Evolutionary conservation across 2,797 vertebrate genomes (phyloP).

Genomic region (Chiroxiphia lanceolata): DNA sequence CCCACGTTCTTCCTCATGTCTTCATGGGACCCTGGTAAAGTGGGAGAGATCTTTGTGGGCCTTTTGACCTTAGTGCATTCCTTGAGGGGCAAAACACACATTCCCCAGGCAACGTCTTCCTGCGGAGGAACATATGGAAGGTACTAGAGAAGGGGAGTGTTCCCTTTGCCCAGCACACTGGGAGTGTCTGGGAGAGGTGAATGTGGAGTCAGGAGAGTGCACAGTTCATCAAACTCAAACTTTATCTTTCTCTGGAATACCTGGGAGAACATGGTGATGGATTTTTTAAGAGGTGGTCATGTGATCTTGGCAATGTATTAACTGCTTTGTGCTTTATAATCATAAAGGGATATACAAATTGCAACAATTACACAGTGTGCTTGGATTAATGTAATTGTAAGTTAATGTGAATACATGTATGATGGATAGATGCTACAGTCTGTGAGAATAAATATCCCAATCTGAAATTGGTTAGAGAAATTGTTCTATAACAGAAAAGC

Average conservation of each 20-base stretch:
- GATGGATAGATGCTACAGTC: not conserved
- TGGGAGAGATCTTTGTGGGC: not conserved
- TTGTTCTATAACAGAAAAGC: not conserved
- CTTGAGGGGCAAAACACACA: not conserved
- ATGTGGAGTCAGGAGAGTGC: not conserved
- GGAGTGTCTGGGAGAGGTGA: not conserved
- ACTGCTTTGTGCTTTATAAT: not conserved
- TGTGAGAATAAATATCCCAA: not conserved
- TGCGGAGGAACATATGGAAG: not conserved
- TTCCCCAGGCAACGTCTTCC: not conserved
- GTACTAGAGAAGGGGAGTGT: not conserved
- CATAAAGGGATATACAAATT: not conserved
- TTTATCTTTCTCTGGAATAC: not conserved
- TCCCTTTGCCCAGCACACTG: not conserved
- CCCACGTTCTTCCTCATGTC: not conserved
- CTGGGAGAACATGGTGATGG: rapidly evolving
- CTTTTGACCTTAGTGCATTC: not conserved
- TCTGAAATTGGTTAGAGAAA: not conserved
- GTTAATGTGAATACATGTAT: not conserved
- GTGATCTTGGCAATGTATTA: not conserved
- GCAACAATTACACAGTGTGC: not conserved
- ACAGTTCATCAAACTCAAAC: not conserved
- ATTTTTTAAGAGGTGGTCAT: not conserved
- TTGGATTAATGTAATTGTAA: not conserved
- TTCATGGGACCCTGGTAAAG: not conserved